Evolutionary conservation across 2,113 vertebrate genomes (phyloP).

Genomic region (Pleuronectes platessa): DNA sequence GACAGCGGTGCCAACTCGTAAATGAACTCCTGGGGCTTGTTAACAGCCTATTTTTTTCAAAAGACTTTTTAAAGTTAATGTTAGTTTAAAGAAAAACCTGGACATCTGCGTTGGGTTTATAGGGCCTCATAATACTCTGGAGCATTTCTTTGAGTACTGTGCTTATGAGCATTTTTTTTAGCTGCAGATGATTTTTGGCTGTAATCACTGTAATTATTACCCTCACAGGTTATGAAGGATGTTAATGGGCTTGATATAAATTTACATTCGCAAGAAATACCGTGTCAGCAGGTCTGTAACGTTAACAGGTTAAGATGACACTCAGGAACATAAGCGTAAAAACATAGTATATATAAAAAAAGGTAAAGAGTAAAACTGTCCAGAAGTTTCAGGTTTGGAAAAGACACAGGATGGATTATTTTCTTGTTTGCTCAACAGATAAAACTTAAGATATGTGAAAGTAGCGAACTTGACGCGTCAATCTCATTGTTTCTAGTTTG

Average conservation of each 20-base stretch:
- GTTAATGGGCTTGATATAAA: constrained; percentile 22
- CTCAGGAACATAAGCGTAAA: background rate
- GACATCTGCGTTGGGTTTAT: constrained; percentile 47
- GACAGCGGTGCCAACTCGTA: constrained; percentile 12
- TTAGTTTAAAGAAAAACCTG: constrained; percentile 10
- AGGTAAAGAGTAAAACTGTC: background rate
- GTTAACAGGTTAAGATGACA: background rate
- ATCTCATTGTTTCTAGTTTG: background rate
- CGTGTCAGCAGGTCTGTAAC: background rate
- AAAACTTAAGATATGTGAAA: background rate
- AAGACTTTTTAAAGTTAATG: background rate
- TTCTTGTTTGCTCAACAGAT: no score
- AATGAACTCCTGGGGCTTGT: constrained; percentile 36
- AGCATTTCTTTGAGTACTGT: background rate
- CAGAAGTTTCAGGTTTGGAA: no score
- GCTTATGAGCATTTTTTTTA: background rate
- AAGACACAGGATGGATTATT: no score
- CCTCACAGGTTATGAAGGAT: background rate
- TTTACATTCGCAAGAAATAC: background rate
- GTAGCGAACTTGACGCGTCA: background rate
- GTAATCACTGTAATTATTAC: background rate
- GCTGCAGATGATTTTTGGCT: constrained; percentile 9
- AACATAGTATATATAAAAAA: background rate
- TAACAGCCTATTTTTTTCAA: constrained; percentile 12
- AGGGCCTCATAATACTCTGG: constrained; percentile 13